phyloP scores from a whole-genome alignment of 2,888 invertebrate species.

The Cheilosia grossa region DNA sequence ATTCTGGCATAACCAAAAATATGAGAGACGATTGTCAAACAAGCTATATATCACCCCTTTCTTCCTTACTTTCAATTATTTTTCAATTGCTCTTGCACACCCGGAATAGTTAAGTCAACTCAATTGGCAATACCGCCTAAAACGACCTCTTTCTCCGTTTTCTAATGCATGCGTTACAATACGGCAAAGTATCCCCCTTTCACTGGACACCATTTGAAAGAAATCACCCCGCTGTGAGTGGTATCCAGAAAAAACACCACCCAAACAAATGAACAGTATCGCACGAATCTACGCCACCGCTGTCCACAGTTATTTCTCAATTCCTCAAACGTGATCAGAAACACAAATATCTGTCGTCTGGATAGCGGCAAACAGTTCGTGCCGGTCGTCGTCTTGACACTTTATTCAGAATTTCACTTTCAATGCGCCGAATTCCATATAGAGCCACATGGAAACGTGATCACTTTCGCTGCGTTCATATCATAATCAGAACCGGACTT shows the following conservation, averaged over 20 bases:
- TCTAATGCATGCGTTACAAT: too few relatives aligned
- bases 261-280: conserved; percentile 16
- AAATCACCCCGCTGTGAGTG: too few relatives aligned
- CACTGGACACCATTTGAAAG: too few relatives aligned
- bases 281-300: not conserved
- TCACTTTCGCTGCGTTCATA: conserved; percentile 65
- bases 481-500: conserved; percentile 49
- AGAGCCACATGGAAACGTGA: conserved; percentile 60
- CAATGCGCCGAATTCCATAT: conserved; percentile 53
- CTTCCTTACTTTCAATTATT: too few relatives aligned
- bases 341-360: conserved; percentile 3
- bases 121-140: too few relatives aligned
- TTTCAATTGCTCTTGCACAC: too few relatives aligned
- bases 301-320: conserved; percentile 33
- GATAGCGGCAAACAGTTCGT: conserved; percentile 10
- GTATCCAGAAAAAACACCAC: not conserved
- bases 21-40: too few relatives aligned
- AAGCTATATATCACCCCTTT: too few relatives aligned
- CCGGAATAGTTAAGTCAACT: too few relatives aligned
- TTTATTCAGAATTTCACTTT: conserved; percentile 70
- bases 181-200: too few relatives aligned
- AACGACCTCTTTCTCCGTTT: too few relatives aligned
- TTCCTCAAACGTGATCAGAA: conserved; percentile 53
- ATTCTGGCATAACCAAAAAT: too few relatives aligned
- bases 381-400: conserved; percentile 3